A percentile compares a stretch with the other conserved stretches of the same genome.
Conservation (phyloP, 2,797 vertebrate species). For the Phoxinus dragarum region DNA sequence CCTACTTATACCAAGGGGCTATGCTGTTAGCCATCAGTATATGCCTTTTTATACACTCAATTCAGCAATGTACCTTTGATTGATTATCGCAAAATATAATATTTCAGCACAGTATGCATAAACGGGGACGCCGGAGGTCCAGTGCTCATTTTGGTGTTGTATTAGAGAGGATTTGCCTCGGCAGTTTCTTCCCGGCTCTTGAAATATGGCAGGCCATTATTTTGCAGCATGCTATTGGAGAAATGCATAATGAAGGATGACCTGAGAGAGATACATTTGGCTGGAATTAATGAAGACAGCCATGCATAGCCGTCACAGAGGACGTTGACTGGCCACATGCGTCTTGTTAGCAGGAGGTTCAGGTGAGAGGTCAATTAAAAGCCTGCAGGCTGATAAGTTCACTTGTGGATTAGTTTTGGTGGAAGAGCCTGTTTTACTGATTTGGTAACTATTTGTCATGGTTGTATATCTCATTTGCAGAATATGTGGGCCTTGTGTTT, state of each 20-base stretch:
- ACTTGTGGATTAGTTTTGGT: slow-evolving; percentile 44
- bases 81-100: slow-evolving; percentile 62
- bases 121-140: slow-evolving; percentile 58
- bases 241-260: slow-evolving; percentile 42
- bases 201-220: slow-evolving; percentile 9
- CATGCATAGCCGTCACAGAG: slow-evolving; percentile 67
- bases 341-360: slow-evolving; percentile 78
- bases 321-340: slow-evolving; percentile 72
- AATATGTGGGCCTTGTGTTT: background rate
- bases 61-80: slow-evolving; percentile 22
- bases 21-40: background rate
- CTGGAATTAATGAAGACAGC: slow-evolving; percentile 55
- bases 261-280: slow-evolving; percentile 47
- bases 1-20: slow-evolving; percentile 11
- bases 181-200: slow-evolving; percentile 17
- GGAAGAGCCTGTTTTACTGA: background rate
- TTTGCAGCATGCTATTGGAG: slow-evolving; percentile 14
- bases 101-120: slow-evolving; percentile 61
- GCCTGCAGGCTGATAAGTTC: slow-evolving; percentile 61
- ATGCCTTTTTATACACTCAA: slow-evolving; percentile 7
- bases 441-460: background rate
- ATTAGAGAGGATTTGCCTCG: slow-evolving; percentile 14
- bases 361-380: slow-evolving; percentile 71
- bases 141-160: slow-evolving; percentile 32
- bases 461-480: background rate